These are phyloP conservation scores for Sebastes steindachneri DNA, from an alignment of 2,797 vertebrate genomes.

Conservation along the genomic window DNA sequence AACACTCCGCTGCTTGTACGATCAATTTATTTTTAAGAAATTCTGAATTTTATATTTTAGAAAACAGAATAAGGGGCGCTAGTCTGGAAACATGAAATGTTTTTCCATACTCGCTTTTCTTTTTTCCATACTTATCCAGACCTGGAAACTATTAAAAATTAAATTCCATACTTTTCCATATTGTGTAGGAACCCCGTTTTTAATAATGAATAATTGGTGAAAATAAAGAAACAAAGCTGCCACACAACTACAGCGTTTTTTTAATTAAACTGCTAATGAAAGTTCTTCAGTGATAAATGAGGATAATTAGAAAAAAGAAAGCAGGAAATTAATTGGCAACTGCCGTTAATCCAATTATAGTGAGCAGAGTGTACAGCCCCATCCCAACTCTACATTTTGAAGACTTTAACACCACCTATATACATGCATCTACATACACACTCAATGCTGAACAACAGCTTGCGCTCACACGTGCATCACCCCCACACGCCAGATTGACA, in stretches of 20 bases:
- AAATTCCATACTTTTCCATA: too few relatives aligned
- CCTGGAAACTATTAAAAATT: too few relatives aligned
- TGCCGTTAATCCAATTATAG: neutral
- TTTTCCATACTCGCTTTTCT: too few relatives aligned
- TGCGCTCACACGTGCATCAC: neutral
- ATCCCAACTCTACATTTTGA: neutral
- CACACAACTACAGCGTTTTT: neutral
- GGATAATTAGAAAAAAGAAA: constrained; percentile 17
- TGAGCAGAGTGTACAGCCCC: neutral
- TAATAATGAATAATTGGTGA: neutral
- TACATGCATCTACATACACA: neutral
- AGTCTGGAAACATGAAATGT: too few relatives aligned
- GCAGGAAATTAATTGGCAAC: constrained; percentile 12
- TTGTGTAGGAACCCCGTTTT: too few relatives aligned
- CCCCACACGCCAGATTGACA: constrained; percentile 13
- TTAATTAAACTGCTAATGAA: constrained; percentile 13
- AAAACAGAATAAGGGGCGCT: too few relatives aligned
- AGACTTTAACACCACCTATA: neutral
- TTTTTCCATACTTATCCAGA: too few relatives aligned
- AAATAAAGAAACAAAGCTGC: neutral
- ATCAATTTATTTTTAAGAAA: too few relatives aligned
- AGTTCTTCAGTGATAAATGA: constrained; percentile 25
- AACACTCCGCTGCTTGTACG: too few relatives aligned
- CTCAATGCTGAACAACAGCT: neutral
- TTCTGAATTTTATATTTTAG: too few relatives aligned